phyloP scores from a whole-genome alignment of 2,797 vertebrate species.

The Aldrovandia affinis region DNA sequence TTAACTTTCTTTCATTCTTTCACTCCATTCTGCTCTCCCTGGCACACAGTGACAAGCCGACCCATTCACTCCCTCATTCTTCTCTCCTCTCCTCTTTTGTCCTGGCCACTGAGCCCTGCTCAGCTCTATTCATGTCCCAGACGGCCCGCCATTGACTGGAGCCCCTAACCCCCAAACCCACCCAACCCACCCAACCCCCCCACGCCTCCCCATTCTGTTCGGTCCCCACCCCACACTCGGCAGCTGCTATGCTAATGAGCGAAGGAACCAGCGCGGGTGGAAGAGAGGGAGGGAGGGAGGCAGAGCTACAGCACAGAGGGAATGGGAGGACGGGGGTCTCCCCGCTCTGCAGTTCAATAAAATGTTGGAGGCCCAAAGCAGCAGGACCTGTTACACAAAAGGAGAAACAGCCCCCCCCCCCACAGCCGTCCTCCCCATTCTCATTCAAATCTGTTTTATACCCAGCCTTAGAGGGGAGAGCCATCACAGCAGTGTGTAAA shows the following conservation, averaged over 20 bases:
- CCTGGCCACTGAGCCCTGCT: constrained; percentile 64
- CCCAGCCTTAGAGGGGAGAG: constrained; percentile 77
- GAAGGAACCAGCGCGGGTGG: constrained; percentile 41
- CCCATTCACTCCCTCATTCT: constrained; percentile 77
- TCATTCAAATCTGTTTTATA: constrained; percentile 92
- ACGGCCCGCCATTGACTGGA: constrained; percentile 79
- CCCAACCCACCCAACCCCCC: no score
- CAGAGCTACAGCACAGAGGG: constrained; percentile 60
- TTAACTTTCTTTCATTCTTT: constrained; percentile 79
- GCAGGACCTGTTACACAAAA: constrained; percentile 76
- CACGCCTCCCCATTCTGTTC: constrained; percentile 65
- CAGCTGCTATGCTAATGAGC: constrained; percentile 98
- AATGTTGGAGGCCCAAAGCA: constrained; percentile 72
- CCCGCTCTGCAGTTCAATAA: constrained; percentile 81
- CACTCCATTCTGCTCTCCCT: constrained; percentile 76
- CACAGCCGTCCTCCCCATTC: constrained; percentile 78
- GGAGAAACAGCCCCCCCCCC: constrained; percentile 51
- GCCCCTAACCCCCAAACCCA: constrained; percentile 46
- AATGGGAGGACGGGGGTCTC: constrained; percentile 59
- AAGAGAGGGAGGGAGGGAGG: constrained; percentile 42
- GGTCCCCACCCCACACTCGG: constrained; percentile 77
- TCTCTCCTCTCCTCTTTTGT: constrained; percentile 67
- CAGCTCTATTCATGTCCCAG: constrained; percentile 80
- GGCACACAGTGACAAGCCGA: constrained; percentile 72
- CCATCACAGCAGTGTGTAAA: constrained; percentile 85